Conservation (phyloP, 92 coral and sea anemone species). For the Meandrina meandrites region DNA sequence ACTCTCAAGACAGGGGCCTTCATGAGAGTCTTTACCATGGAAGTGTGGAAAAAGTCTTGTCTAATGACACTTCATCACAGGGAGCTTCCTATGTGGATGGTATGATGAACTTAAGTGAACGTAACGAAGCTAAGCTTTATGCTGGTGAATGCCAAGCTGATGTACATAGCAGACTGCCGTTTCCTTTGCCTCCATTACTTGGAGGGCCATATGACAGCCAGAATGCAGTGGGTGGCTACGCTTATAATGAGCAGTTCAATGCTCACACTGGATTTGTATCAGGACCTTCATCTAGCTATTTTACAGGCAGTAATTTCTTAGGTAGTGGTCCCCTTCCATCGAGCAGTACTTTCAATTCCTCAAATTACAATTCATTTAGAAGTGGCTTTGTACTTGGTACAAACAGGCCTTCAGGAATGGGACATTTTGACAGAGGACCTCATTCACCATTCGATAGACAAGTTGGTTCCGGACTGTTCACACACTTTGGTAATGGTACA, state of each 20-base stretch:
- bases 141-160: constrained; percentile 15
- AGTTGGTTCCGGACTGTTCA: too few relatives aligned
- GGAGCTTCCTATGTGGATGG: constrained; percentile 10
- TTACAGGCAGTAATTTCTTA: background rate
- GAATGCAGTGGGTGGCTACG: background rate
- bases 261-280: background rate
- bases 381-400: background rate
- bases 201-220: background rate
- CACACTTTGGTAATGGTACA: background rate
- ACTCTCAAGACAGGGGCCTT: constrained; percentile 19
- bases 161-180: background rate
- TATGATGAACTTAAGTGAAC: background rate
- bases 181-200: background rate
- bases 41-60: background rate
- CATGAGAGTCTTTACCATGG: background rate
- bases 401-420: background rate
- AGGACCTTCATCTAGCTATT: background rate
- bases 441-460: background rate
- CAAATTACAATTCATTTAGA: background rate
- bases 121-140: background rate
- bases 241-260: background rate
- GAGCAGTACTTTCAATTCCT: background rate
- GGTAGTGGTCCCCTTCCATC: background rate
- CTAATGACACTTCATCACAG: background rate
- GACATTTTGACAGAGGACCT: background rate